phyloP scores from a whole-genome alignment of 2,797 vertebrate genomes.

The Morus bassanus region DNA sequence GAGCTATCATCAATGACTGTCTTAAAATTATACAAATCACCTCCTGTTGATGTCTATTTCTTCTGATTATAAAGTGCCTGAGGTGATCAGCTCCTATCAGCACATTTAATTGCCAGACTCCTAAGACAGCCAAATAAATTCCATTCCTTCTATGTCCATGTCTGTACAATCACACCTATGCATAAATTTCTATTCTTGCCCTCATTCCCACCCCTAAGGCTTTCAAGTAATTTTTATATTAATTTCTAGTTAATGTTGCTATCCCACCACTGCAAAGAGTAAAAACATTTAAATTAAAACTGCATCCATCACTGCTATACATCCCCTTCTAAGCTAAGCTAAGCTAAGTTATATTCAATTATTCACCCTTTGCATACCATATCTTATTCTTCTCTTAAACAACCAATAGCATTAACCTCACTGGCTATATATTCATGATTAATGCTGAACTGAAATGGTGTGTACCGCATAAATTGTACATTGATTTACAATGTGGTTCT shows the following conservation, averaged over 20 bases:
- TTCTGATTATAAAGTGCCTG: neutral
- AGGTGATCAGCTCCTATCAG: neutral
- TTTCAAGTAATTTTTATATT: neutral
- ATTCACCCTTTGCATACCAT: neutral
- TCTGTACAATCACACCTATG: neutral
- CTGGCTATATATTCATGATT: neutral
- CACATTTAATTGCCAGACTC: neutral
- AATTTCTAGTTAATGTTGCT: constrained; percentile 15
- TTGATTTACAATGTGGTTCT: neutral
- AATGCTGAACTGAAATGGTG: neutral
- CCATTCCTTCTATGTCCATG: neutral
- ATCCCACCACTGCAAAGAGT: neutral
- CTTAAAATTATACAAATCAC: neutral
- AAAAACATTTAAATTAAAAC: constrained; percentile 30
- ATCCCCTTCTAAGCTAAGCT: neutral
- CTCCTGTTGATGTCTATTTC: neutral
- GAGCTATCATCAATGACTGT: neutral
- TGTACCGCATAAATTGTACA: neutral
- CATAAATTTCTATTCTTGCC: neutral
- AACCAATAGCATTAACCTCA: neutral
- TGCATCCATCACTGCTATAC: neutral
- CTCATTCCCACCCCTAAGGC: neutral
- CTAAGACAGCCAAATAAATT: neutral
- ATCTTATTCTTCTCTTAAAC: neutral
- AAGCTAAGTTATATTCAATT: neutral